phyloP scores from a whole-genome alignment of 2,797 vertebrate species.

The Ctenosaura bakeri region DNA sequence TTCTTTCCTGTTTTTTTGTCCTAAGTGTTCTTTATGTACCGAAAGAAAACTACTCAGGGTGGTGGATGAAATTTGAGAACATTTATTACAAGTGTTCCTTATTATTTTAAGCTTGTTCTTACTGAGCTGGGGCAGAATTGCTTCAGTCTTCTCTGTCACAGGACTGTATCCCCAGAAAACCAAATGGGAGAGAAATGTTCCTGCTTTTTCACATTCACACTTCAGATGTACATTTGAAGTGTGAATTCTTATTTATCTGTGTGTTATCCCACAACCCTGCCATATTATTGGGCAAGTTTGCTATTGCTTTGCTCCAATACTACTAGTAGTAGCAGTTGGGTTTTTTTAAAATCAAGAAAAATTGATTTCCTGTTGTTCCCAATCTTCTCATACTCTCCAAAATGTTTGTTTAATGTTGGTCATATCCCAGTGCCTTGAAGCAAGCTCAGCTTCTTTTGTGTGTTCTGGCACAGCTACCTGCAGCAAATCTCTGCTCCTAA shows the following conservation, averaged over 20 bases:
- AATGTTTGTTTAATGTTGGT: constrained; percentile 69
- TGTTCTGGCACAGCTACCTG: constrained; percentile 69
- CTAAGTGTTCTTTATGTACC: too few species aligned
- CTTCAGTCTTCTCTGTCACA: constrained; percentile 42
- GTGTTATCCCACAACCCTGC: fast-evolving
- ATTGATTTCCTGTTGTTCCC: constrained; percentile 67
- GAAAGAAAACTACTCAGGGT: too few species aligned
- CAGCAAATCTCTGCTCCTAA: constrained; percentile 70
- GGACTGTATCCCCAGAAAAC: constrained; percentile 51
- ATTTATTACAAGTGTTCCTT: too few species aligned
- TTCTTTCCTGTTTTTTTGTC: too few species aligned
- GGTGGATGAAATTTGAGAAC: too few species aligned
- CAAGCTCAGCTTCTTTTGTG: constrained; percentile 64
- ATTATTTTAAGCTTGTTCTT: constrained; percentile 47
- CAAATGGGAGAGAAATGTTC: constrained; percentile 48
- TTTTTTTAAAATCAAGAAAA: neutral
- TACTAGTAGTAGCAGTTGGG: too few species aligned
- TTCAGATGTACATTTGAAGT: constrained; percentile 54
- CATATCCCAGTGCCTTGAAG: constrained; percentile 58
- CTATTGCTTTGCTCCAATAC: too few species aligned
- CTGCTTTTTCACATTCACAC: constrained; percentile 57
- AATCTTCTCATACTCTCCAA: constrained; percentile 56
- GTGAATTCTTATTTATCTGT: neutral
- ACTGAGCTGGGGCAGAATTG: constrained; percentile 44
- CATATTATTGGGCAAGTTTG: neutral